Conservation (phyloP, 1,140 invertebrate species). For the Zaprionus tsacasi region DNA sequence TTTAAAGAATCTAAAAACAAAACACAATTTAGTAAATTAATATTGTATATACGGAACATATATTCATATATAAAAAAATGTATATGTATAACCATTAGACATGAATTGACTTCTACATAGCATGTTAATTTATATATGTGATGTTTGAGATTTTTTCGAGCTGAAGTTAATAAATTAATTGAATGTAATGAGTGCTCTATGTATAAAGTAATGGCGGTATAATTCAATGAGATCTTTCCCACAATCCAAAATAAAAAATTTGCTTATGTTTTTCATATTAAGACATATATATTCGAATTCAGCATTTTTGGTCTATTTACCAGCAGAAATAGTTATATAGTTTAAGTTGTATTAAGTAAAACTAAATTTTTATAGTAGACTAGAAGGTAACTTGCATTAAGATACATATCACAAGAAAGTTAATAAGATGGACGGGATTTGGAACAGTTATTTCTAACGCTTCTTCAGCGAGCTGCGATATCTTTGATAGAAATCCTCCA, state of each 20-base stretch:
- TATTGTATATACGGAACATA: constrained; percentile 38
- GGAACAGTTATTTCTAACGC: constrained; percentile 42
- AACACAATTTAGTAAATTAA: constrained; percentile 55
- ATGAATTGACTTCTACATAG: constrained; percentile 35
- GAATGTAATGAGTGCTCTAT: constrained; percentile 2
- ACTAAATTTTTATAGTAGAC: constrained; percentile 35
- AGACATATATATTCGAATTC: constrained; percentile 27
- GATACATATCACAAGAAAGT: constrained; percentile 57
- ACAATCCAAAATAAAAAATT: neutral
- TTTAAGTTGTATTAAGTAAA: constrained; percentile 10
- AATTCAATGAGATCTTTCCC: neutral
- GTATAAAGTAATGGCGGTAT: too few species aligned
- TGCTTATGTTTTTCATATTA: neutral
- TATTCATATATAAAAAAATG: constrained; percentile 9
- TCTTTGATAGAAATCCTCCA: constrained; percentile 84
- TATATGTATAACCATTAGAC: constrained; percentile 27
- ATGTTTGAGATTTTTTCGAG: constrained; percentile 34
- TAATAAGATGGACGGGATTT: constrained; percentile 16
- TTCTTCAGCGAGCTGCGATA: constrained; percentile 74
- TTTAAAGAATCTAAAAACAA: constrained; percentile 49
- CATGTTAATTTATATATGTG: constrained; percentile 41
- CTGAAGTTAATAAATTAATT: constrained; percentile 45
- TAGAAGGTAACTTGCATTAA: constrained; percentile 21
- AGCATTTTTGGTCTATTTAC: constrained; percentile 27
- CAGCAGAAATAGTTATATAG: too few species aligned